Evolutionary conservation across 1,140 invertebrate species (phyloP), one percentile per base, ranked within the genome.

Genomic region (Agrilus planipennis): DNA sequence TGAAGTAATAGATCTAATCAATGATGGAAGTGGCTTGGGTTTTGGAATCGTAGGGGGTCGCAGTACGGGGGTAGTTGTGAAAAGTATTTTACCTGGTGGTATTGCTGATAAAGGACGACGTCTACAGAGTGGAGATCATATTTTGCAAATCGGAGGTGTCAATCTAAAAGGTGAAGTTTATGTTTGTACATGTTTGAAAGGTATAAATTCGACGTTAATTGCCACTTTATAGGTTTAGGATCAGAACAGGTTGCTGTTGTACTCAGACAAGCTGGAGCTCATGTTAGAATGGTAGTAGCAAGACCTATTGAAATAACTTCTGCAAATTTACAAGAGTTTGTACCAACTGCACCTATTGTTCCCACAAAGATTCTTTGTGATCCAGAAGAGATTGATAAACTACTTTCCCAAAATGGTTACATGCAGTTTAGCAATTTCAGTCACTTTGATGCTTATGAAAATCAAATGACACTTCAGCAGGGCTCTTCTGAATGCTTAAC

Each of bases 61-160:
- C 32, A 92, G 86, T 60, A 94, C 91, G 15, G 92, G 91, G n/a
- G 92, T 96, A 35, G 89, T 96, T 6, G 88, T 96, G 39, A 96
- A 96, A 64, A 89, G 87, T 37, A 84, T 96, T 34, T 70, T 93
- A 14, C 89, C 89, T 10, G 90, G 89, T 15, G 88, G 89, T 50
- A 82, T 89, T 6, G 89, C 90, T 12, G 89, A 94, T 64, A 72
- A 87, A 70, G 88, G 94, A 67, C 82, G 79, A 4, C 71, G 89
- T 5, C 67, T 96, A 38, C 84, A 86, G 59, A 82, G 86, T 61
- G 90, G 89, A 10, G 91, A 96, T 65, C 90, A 95, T 65, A 82
- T 96, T 35, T 70, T 96, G 35, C 89, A 94, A 68, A 92, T 95
- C 46, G 87, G 89, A 5, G 86, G 90, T 47, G 86, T 94, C 32